Evolutionary conservation across 2,888 invertebrate genomes (phyloP).

Genomic region (Caenorhabditis sulstoni): DNA sequence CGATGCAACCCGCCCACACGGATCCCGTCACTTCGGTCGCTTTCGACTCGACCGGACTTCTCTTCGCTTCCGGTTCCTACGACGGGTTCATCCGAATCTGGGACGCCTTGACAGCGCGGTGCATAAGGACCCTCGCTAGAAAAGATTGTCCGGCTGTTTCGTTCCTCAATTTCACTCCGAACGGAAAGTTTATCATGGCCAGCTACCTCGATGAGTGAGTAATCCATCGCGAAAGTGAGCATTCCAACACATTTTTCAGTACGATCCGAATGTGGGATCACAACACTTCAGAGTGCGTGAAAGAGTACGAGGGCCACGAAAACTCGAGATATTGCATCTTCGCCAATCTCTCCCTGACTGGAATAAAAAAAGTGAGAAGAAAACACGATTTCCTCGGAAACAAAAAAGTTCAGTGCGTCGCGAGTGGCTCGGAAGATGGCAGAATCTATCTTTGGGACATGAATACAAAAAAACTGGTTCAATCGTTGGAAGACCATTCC

Average conservation of each 20-base stretch:
- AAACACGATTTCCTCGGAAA: no score
- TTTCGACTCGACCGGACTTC: constrained; percentile 89
- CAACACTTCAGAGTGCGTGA: constrained; percentile 96
- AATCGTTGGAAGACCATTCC: constrained; percentile 95
- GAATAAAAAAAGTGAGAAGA: constrained; percentile 83
- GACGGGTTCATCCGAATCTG: constrained; percentile 99
- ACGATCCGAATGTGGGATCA: constrained; percentile 91
- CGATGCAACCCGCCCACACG: constrained; percentile 97
- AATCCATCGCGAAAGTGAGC: background rate
- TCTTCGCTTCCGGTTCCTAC: constrained; percentile 98
- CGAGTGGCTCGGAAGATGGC: constrained; percentile 99
- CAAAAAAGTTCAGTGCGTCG: constrained; percentile 88
- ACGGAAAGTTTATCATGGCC: constrained; percentile 98
- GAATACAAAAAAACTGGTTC: constrained; percentile 99
- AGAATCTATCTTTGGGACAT: constrained; percentile 99
- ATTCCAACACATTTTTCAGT: constrained; percentile 82
- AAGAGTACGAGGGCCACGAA: constrained; percentile 97
- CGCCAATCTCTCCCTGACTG: constrained; percentile 99
- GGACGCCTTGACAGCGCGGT: constrained; percentile 99
- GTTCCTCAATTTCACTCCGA: constrained; percentile 99
- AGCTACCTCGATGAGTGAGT: constrained; percentile 88
- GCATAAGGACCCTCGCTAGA: constrained; percentile 97
- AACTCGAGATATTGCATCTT: constrained; percentile 99
- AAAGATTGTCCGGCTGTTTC: constrained; percentile 99
- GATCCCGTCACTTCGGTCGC: constrained; percentile 96